phyloP scores from a whole-genome alignment of 1,140 invertebrate species.

The Euwallacea fornicatus region DNA sequence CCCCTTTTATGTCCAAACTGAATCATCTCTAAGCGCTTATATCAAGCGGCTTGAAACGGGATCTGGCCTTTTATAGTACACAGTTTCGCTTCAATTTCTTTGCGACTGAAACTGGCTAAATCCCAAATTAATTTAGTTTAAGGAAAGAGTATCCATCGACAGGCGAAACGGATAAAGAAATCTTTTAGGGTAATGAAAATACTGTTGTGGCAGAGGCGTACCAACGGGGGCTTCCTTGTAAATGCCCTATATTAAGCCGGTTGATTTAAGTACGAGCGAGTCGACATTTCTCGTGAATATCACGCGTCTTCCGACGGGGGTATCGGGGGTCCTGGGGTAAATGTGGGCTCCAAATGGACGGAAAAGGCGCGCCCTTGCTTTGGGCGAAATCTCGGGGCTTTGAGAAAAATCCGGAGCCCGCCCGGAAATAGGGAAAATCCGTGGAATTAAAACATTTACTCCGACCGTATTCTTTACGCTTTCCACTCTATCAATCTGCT shows the following conservation, averaged over 20 bases:
- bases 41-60: slow-evolving; percentile 16
- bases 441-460: slow-evolving; percentile 35
- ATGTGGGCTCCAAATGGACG: neutral
- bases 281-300: no score
- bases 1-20: neutral
- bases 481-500: slow-evolving; percentile 32
- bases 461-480: slow-evolving; percentile 30
- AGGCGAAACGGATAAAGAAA: slow-evolving; percentile 29
- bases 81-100: slow-evolving; percentile 31
- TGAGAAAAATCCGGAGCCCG: slow-evolving; percentile 13
- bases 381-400: neutral
- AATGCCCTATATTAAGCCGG: neutral
- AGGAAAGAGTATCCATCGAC: slow-evolving; percentile 31
- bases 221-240: neutral
- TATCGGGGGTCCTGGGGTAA: neutral
- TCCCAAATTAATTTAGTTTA: slow-evolving; percentile 37
- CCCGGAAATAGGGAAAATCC: slow-evolving; percentile 7
- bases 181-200: slow-evolving; percentile 36
- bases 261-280: no score
- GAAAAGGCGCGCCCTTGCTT: neutral
- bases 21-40: slow-evolving; percentile 12
- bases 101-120: slow-evolving; percentile 23
- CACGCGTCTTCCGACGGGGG: neutral
- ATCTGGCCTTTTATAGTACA: slow-evolving; percentile 13
- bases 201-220: slow-evolving; percentile 10